Evolutionary conservation across 2,113 vertebrate genomes (phyloP).

Genomic region (Cyanoramphus novaezelandiae): DNA sequence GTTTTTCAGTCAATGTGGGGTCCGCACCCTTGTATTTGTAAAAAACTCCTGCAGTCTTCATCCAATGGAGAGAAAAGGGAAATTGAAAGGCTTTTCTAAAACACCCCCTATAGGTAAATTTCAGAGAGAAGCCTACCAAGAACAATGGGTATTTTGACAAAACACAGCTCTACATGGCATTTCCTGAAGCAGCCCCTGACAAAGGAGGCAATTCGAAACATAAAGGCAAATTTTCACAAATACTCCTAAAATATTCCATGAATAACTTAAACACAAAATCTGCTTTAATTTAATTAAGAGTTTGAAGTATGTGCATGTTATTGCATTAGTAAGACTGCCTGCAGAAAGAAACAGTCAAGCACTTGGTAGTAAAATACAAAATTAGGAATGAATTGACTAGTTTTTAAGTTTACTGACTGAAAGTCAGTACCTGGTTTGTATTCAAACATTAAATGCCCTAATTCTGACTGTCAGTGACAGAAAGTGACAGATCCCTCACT

Average conservation of each 20-base stretch:
- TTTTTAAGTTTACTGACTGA: not conserved
- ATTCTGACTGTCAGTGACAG: not conserved
- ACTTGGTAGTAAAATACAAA: not conserved
- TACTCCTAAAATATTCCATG: not conserved
- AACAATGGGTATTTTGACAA: not conserved
- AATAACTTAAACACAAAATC: not conserved
- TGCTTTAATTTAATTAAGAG: not conserved
- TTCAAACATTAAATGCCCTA: not conserved
- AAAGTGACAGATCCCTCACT: not conserved
- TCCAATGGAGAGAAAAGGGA: not conserved
- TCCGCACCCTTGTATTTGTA: not conserved
- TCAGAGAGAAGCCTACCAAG: not conserved
- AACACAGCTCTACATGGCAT: not conserved
- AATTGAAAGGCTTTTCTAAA: not conserved
- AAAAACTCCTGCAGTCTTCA: not conserved
- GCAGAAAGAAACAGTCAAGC: not conserved
- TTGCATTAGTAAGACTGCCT: not conserved
- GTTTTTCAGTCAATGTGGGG: not conserved
- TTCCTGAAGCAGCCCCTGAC: not conserved
- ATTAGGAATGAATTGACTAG: not conserved
- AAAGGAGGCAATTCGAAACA: not conserved
- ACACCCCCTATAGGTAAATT: not conserved
- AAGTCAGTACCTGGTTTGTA: not conserved
- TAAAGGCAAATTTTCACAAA: not conserved
- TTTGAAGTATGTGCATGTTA: not conserved